Percentiles rank a stretch among this genome's conserved stretches.
phyloP scores from a whole-genome alignment of 2,113 vertebrate genomes.

The Scortum barcoo region DNA sequence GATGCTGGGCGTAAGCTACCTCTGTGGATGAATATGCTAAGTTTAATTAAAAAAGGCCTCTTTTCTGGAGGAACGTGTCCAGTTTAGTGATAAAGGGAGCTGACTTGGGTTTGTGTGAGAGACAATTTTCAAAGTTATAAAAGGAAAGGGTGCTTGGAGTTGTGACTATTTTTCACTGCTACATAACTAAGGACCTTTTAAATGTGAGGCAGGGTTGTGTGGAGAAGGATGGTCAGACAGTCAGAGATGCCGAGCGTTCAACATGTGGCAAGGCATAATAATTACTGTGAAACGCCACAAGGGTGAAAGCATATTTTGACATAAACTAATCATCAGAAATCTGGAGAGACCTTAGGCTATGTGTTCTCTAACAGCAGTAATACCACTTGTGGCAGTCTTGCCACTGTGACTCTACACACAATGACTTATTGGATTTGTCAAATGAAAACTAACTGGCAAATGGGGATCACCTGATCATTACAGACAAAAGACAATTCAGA shows the following conservation, averaged over 20 bases:
- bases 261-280: not conserved
- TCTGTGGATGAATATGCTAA: constrained; percentile 16
- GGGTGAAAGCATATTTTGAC: constrained; percentile 37
- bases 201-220: not conserved
- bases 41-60: constrained; percentile 1
- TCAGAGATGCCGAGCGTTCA: constrained; percentile 1
- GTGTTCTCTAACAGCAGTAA: constrained; percentile 19
- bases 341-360: not conserved
- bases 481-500: constrained; percentile 44
- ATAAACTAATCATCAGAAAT: constrained; percentile 22
- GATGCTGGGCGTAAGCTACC: not conserved
- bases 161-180: not conserved
- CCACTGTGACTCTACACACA: not conserved
- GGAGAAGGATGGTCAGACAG: not conserved
- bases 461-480: constrained; percentile 9
- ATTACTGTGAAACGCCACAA: not conserved
- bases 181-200: not conserved
- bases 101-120: not conserved
- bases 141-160: not conserved
- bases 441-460: constrained; percentile 29
- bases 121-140: constrained; percentile 1
- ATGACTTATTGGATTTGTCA: not conserved
- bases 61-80: constrained; percentile 1
- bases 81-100: constrained; percentile 19
- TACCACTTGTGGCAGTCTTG: constrained; percentile 2